These are phyloP conservation scores for Corapipo altera DNA, from an alignment of 2,113 vertebrate genomes.

Conservation along the genomic window DNA sequence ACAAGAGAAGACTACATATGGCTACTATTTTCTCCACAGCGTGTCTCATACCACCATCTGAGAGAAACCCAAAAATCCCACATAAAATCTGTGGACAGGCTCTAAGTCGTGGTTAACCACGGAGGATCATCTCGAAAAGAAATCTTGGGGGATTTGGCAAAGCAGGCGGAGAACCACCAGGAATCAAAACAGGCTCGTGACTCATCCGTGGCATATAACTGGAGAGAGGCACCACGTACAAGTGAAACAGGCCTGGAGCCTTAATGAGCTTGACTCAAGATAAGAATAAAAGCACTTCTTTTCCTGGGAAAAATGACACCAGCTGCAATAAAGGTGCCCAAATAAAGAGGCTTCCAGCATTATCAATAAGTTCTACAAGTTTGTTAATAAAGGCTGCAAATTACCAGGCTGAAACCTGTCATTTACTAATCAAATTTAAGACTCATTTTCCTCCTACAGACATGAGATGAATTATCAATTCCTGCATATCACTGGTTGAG, in stretches of 20 bases:
- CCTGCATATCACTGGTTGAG: slow-evolving; percentile 37
- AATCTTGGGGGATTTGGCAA: slow-evolving; percentile 20
- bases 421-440: slow-evolving; percentile 68
- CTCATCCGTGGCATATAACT: not conserved
- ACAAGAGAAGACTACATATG: not conserved
- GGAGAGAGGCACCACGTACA: not conserved
- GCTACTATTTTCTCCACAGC: not conserved
- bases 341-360: not conserved
- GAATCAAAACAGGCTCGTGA: slow-evolving; percentile 31
- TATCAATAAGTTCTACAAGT: slow-evolving; percentile 56
- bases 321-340: not conserved
- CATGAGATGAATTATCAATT: slow-evolving; percentile 66
- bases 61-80: slow-evolving; percentile 20
- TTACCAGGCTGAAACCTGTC: slow-evolving; percentile 66
- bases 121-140: not conserved
- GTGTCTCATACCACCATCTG: not conserved
- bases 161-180: slow-evolving; percentile 12
- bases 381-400: slow-evolving; percentile 68
- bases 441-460: slow-evolving; percentile 63
- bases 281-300: not conserved
- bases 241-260: not conserved
- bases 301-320: not conserved
- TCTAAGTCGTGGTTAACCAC: not conserved
- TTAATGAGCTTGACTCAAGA: not conserved
- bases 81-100: not conserved